These are phyloP conservation scores for Xanthostigma xanthostigma DNA, from an alignment of 2,888 invertebrate genomes.

Conservation along the genomic window DNA sequence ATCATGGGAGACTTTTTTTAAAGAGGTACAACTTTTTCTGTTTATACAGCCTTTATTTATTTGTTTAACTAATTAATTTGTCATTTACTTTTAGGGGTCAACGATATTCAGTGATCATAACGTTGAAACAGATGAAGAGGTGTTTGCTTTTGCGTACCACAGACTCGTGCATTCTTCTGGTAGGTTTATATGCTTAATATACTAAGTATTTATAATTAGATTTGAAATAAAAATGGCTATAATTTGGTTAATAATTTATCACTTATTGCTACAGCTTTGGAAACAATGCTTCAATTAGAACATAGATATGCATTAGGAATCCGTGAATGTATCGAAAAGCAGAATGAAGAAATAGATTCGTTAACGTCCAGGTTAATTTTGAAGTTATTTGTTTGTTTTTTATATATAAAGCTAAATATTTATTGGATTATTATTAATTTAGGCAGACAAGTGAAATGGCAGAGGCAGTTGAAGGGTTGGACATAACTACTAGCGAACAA, in stretches of 20 bases:
- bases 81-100: slow-evolving; percentile 43
- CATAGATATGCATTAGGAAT: slow-evolving; percentile 74
- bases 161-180: slow-evolving; percentile 41
- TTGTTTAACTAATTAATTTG: not conserved
- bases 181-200: slow-evolving; percentile 11
- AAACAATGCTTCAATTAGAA: slow-evolving; percentile 77
- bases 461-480: slow-evolving; percentile 62
- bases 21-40: slow-evolving; percentile 31
- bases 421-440: slow-evolving; percentile 10
- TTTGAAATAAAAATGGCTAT: not conserved
- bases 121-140: slow-evolving; percentile 70
- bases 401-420: not conserved
- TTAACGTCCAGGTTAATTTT: slow-evolving; percentile 42
- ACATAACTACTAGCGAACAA: slow-evolving; percentile 61
- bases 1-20: slow-evolving; percentile 66
- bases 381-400: slow-evolving; percentile 2
- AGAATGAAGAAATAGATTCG: slow-evolving; percentile 54
- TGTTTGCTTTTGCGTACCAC: slow-evolving; percentile 76
- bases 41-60: not conserved
- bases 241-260: slow-evolving; percentile 13
- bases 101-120: slow-evolving; percentile 69
- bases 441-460: slow-evolving; percentile 85
- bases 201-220: not conserved
- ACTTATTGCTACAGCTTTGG: slow-evolving; percentile 70
- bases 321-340: slow-evolving; percentile 51